Conservation (phyloP, 2,888 invertebrate species). For the Drosophila kuntzei region DNA sequence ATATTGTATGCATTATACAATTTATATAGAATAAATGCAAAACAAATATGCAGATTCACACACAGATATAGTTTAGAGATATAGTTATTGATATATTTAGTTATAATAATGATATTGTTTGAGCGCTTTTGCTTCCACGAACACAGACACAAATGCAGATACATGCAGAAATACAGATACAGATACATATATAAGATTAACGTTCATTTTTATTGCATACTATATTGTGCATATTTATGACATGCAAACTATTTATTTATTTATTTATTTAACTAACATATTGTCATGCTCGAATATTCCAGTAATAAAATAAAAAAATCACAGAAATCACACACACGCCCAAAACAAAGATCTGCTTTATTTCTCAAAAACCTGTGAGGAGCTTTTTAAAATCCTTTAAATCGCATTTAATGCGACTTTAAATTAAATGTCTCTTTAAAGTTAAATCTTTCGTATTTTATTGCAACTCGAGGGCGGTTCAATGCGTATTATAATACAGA, state of each 20-base stretch:
- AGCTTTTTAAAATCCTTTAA: conserved; percentile 20
- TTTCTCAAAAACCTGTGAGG: conserved; percentile 22
- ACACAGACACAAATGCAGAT: background rate
- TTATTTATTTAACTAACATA: conserved; percentile 79
- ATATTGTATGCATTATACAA: conserved; percentile 39
- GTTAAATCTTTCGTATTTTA: conserved; percentile 6
- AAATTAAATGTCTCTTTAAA: conserved; percentile 16
- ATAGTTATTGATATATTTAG: conserved; percentile 25
- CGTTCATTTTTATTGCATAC: conserved; percentile 45
- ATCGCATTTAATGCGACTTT: conserved; percentile 14
- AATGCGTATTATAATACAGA: background rate
- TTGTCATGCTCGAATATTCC: conserved; percentile 65
- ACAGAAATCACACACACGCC: conserved; percentile 37
- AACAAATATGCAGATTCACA: conserved; percentile 36
- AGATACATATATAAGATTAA: conserved; percentile 26
- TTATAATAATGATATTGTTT: conserved; percentile 48
- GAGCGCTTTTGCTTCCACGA: conserved; percentile 24
- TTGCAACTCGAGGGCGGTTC: conserved; percentile 3
- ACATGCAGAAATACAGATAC: background rate
- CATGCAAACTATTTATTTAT: conserved; percentile 72
- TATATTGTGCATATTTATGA: conserved; percentile 38
- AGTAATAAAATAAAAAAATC: conserved; percentile 50
- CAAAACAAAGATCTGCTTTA: conserved; percentile 18
- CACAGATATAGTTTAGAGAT: conserved; percentile 11
- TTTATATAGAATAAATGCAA: conserved; percentile 46